Conservation (phyloP, 2,113 vertebrate species). For the Pao palembangensis region DNA sequence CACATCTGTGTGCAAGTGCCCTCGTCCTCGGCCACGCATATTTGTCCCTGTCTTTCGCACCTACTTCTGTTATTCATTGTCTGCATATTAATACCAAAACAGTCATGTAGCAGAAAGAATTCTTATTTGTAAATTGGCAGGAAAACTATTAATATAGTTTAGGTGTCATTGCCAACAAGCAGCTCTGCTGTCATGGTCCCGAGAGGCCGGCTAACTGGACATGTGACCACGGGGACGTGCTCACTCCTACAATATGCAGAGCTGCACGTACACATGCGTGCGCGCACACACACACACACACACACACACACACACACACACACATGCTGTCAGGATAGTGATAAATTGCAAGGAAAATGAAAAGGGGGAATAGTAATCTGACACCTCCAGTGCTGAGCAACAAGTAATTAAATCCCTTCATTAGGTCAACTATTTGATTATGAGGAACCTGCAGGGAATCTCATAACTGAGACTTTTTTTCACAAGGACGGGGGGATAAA, state of each 20-base stretch:
- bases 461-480: constrained; percentile 54
- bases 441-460: constrained; percentile 46
- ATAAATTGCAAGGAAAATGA: constrained; percentile 70
- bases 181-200: constrained; percentile 35
- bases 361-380: constrained; percentile 59
- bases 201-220: constrained; percentile 39
- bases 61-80: not conserved
- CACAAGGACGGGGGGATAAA: constrained; percentile 5
- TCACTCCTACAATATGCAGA: constrained; percentile 33
- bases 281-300: too few relatives aligned
- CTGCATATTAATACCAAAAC: constrained; percentile 5
- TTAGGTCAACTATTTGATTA: constrained; percentile 75
- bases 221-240: constrained; percentile 53
- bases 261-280: constrained; percentile 9
- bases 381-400: constrained; percentile 59
- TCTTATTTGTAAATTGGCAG: not conserved
- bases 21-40: not conserved
- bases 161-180: constrained; percentile 36
- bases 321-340: constrained; percentile 58
- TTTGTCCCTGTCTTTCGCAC: constrained; percentile 3
- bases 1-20: not conserved
- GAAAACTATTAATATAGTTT: constrained; percentile 48
- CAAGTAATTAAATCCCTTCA: constrained; percentile 73
- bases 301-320: constrained; percentile 12
- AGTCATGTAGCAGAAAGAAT: constrained; percentile 29